phyloP scores from a whole-genome alignment of 2,113 vertebrate species.

The Ophiodon elongatus region DNA sequence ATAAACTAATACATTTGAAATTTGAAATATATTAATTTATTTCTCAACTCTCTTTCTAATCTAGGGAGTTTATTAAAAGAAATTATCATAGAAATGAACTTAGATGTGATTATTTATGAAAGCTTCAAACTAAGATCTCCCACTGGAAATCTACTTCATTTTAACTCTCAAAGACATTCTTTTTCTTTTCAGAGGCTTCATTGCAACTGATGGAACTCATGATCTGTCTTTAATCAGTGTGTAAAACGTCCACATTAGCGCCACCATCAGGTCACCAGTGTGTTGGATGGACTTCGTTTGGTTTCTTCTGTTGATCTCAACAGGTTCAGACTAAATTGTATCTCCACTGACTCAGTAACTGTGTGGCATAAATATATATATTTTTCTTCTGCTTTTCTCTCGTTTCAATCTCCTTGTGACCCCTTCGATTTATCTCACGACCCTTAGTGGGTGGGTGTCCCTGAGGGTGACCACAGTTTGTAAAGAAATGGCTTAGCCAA shows the following conservation, averaged over 20 bases:
- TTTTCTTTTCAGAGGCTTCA: not conserved
- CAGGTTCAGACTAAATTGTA: not conserved
- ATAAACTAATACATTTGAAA: not conserved
- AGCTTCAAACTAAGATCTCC: not conserved
- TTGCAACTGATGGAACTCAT: not conserved
- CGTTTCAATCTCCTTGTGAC: not conserved
- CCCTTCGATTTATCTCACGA: not conserved
- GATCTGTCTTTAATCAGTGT: not conserved
- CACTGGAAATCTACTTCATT: not conserved
- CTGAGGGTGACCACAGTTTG: not conserved
- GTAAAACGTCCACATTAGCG: not conserved
- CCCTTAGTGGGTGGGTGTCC: not conserved
- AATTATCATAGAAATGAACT: no score
- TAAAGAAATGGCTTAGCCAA: not conserved
- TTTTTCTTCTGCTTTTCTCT: not conserved
- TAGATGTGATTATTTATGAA: not conserved
- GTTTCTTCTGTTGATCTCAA: not conserved
- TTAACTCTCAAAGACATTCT: not conserved
- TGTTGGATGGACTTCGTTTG: not conserved
- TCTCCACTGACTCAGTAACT: not conserved
- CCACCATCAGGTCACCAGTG: not conserved
- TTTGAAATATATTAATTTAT: not conserved
- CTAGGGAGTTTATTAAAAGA: not conserved
- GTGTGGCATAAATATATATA: not conserved
- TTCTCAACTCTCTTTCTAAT: not conserved